These are phyloP conservation scores for Eumaeus atala DNA, from an alignment of 1,140 invertebrate species.

Conservation along the genomic window DNA sequence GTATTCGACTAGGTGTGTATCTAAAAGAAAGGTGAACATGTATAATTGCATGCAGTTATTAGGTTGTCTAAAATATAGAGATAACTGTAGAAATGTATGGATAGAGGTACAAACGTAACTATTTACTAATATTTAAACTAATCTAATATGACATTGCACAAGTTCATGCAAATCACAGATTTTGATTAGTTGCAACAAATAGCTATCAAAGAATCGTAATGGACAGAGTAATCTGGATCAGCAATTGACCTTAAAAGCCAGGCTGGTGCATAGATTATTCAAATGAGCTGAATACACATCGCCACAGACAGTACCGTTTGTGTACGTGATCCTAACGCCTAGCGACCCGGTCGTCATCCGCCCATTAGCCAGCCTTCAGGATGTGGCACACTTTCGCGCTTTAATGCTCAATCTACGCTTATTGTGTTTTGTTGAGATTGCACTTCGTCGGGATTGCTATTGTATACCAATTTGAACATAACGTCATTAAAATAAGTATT, in stretches of 20 bases:
- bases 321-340: conserved; percentile 55
- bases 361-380: conserved; percentile 53
- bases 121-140: no score
- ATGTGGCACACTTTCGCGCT: conserved; percentile 50
- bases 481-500: no score
- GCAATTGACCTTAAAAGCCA: conserved; percentile 10
- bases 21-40: no score
- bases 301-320: conserved; percentile 43
- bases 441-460: neutral
- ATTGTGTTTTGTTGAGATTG: conserved; percentile 17
- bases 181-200: no score
- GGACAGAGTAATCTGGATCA: neutral
- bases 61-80: no score
- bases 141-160: no score
- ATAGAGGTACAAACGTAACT: no score
- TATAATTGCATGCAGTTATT: no score
- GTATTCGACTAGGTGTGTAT: no score
- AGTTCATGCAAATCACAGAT: no score
- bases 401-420: conserved; percentile 29
- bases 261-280: conserved; percentile 40
- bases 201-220: neutral
- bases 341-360: conserved; percentile 42
- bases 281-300: conserved; percentile 46
- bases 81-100: no score
- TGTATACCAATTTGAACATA: no score